Conservation (phyloP, 2,113 vertebrate species). For the Pseudorasbora parva region DNA sequence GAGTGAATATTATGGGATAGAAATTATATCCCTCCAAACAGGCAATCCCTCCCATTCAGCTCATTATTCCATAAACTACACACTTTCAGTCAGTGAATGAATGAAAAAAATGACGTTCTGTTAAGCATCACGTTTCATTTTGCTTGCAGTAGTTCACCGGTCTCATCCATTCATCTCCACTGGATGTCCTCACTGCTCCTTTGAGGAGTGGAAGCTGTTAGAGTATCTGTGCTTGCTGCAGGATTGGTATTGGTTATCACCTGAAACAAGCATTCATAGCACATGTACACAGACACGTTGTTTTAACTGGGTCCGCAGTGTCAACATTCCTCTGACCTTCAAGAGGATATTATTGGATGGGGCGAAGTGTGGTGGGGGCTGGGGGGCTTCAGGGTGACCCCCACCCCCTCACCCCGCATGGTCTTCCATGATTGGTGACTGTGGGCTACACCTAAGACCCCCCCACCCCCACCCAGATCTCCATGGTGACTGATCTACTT, state of each 20-base stretch:
- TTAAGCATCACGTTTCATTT: neutral
- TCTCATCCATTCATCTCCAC: slow-evolving; percentile 28
- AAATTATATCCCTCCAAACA: slow-evolving; percentile 58
- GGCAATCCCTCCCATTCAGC: slow-evolving; percentile 53
- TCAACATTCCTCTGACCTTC: slow-evolving; percentile 27
- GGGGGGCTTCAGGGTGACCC: slow-evolving; percentile 31
- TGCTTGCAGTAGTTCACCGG: neutral
- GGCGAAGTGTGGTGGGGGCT: slow-evolving; percentile 24
- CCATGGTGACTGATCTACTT: slow-evolving; percentile 59
- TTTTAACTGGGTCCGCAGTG: slow-evolving; percentile 17
- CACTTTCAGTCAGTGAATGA: slow-evolving; percentile 43
- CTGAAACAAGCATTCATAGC: slow-evolving; percentile 22
- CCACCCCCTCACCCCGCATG: slow-evolving; percentile 9
- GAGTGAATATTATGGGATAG: slow-evolving; percentile 63
- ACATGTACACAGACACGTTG: neutral
- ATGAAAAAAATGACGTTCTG: neutral
- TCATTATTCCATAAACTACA: slow-evolving; percentile 41
- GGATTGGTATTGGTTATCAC: slow-evolving; percentile 50
- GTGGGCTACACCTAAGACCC: neutral
- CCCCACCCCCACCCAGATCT: slow-evolving; percentile 45
- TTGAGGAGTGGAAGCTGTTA: neutral
- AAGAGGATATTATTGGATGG: slow-evolving; percentile 45
- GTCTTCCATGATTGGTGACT: slow-evolving; percentile 55
- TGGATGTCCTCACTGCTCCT: slow-evolving; percentile 38
- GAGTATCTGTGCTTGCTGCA: slow-evolving; percentile 53